Percentiles rank a stretch among this genome's conserved stretches.
phyloP scores from a whole-genome alignment of 92 coral and sea anemone species.

The Epizoanthus stellaris region DNA sequence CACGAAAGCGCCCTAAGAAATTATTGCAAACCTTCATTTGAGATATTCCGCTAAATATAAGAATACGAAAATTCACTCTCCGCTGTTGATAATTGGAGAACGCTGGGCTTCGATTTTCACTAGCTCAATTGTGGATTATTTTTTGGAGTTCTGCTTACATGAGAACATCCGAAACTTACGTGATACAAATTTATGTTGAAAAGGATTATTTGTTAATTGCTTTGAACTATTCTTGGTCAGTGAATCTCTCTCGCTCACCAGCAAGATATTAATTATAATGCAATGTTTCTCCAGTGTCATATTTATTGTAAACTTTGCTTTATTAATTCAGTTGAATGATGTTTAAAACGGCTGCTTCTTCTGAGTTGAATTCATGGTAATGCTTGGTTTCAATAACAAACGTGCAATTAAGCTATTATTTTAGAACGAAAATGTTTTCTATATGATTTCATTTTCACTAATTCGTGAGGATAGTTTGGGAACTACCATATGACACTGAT shows the following conservation, averaged over 20 bases:
- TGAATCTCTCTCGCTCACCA: background rate
- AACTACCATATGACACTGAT: background rate
- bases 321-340: background rate
- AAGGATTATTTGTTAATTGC: background rate
- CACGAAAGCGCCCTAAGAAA: too few relatives aligned
- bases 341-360: background rate
- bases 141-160: background rate
- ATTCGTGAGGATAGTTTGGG: background rate
- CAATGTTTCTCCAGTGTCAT: background rate
- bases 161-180: background rate
- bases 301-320: constrained; percentile 7
- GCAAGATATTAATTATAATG: background rate
- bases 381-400: constrained; percentile 21
- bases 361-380: constrained; percentile 1
- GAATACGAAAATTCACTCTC: too few relatives aligned
- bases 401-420: constrained; percentile 8
- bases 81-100: too few relatives aligned
- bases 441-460: background rate
- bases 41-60: too few relatives aligned
- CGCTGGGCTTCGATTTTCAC: too few relatives aligned
- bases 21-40: too few relatives aligned
- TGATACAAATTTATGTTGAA: background rate
- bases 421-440: background rate
- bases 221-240: constrained; percentile 9
- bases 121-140: too few relatives aligned